Evolutionary conservation across 2,888 invertebrate species (phyloP).

Genomic region (Leptinotarsa peninsularis): DNA sequence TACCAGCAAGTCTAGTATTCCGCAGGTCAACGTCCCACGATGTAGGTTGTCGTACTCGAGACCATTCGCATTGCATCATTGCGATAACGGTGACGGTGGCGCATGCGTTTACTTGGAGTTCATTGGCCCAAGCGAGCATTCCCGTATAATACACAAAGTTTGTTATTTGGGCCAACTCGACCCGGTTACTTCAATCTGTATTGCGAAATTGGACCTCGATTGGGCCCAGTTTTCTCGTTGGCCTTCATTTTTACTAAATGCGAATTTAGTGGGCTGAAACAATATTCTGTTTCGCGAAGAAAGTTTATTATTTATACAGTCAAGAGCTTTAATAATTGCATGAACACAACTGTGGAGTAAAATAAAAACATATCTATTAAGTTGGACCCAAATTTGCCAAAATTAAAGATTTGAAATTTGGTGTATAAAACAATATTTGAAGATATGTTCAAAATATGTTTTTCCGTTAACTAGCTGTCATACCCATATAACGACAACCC

Average conservation of each 20-base stretch:
- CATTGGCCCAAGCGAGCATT: constrained; percentile 31
- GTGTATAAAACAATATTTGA: too few relatives aligned
- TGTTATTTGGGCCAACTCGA: constrained; percentile 53
- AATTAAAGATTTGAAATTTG: too few relatives aligned
- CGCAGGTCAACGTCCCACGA: constrained; percentile 52
- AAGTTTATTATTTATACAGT: constrained; percentile 10
- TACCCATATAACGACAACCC: too few relatives aligned
- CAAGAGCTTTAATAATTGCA: constrained; percentile 8
- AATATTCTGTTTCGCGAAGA: constrained; percentile 3
- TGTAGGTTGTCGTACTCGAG: constrained; percentile 53
- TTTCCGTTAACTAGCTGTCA: too few relatives aligned
- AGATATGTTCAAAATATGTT: too few relatives aligned
- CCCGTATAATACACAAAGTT: constrained; percentile 49
- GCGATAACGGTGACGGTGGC: constrained; percentile 51
- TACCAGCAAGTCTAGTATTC: constrained; percentile 25
- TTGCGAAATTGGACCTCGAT: constrained; percentile 34
- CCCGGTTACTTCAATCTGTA: constrained; percentile 47
- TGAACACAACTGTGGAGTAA: neutral
- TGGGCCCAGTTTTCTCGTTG: neutral
- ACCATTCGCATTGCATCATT: constrained; percentile 52
- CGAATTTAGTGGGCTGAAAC: neutral
- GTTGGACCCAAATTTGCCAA: too few relatives aligned
- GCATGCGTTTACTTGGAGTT: constrained; percentile 36
- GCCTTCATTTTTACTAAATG: constrained; percentile 13
- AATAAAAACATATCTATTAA: neutral